Evolutionary conservation across 2,888 invertebrate genomes (phyloP).

Genomic region (Junonia oenone): DNA sequence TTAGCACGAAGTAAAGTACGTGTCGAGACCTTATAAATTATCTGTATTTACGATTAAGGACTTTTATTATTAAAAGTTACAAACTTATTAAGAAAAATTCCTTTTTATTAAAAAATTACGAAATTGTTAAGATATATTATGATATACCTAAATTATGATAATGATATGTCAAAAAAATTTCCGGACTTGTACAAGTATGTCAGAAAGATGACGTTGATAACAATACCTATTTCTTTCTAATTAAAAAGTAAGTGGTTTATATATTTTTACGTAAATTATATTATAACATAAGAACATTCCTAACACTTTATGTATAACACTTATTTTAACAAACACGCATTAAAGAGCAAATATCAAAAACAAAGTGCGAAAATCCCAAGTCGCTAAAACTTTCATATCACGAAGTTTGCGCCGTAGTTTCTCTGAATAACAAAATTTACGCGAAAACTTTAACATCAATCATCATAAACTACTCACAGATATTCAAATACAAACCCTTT

Average conservation of each 20-base stretch:
- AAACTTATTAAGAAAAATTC: background rate
- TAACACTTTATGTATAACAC: too few relatives aligned
- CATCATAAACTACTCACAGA: background rate
- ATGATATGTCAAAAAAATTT: too few relatives aligned
- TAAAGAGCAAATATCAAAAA: background rate
- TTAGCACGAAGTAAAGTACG: constrained; percentile 4
- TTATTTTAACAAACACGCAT: too few relatives aligned
- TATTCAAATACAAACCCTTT: background rate
- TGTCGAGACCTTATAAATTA: background rate
- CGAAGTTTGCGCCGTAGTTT: background rate
- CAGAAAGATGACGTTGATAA: too few relatives aligned
- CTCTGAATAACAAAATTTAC: background rate
- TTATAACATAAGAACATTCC: too few relatives aligned
- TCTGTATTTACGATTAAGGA: background rate
- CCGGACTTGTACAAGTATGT: too few relatives aligned
- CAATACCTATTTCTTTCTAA: too few relatives aligned
- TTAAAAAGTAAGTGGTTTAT: too few relatives aligned
- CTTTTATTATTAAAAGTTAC: background rate
- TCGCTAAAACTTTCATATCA: background rate
- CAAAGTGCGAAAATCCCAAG: background rate
- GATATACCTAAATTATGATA: too few relatives aligned
- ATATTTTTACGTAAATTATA: too few relatives aligned
- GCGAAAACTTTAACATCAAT: background rate
- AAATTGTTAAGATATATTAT: too few relatives aligned
- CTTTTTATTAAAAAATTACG: too few relatives aligned